Conservation (phyloP, 2,113 vertebrate genomes). For the Gnathonemus longibarbis region DNA sequence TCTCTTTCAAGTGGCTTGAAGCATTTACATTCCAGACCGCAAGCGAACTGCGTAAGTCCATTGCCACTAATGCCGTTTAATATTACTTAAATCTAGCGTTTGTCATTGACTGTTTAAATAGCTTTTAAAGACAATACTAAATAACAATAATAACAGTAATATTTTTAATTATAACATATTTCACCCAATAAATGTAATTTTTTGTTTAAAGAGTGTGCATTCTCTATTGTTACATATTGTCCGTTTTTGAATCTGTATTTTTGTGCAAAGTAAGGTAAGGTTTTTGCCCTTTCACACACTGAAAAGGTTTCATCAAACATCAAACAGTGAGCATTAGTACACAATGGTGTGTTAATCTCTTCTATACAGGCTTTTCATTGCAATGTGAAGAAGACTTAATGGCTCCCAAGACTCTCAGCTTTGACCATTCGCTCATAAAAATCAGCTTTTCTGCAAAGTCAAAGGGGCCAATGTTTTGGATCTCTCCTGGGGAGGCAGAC, state of each 20-base stretch:
- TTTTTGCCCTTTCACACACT: background rate
- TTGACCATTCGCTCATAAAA: conserved; percentile 23
- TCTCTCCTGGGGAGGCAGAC: background rate
- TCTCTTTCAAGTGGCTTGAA: conserved; percentile 31
- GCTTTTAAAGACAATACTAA: background rate
- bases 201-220: background rate
- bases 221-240: background rate
- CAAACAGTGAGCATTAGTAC: conserved; percentile 19
- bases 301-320: conserved; percentile 7
- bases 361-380: conserved; percentile 5
- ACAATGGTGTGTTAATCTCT: conserved; percentile 20
- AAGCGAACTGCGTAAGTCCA: conserved; percentile 24
- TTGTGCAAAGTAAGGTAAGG: background rate
- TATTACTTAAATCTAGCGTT: conserved; percentile 1
- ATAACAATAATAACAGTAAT: background rate
- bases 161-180: background rate
- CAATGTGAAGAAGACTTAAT: background rate
- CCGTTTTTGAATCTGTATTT: background rate
- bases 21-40: conserved; percentile 21
- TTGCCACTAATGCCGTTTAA: conserved; percentile 15
- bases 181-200: background rate
- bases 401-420: background rate
- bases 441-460: conserved; percentile 17
- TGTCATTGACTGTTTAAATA: background rate
- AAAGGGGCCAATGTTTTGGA: background rate